Base-by-base conservation (phyloP, 1,140 invertebrate genomes). In the Elysia chlorotica region DNA sequence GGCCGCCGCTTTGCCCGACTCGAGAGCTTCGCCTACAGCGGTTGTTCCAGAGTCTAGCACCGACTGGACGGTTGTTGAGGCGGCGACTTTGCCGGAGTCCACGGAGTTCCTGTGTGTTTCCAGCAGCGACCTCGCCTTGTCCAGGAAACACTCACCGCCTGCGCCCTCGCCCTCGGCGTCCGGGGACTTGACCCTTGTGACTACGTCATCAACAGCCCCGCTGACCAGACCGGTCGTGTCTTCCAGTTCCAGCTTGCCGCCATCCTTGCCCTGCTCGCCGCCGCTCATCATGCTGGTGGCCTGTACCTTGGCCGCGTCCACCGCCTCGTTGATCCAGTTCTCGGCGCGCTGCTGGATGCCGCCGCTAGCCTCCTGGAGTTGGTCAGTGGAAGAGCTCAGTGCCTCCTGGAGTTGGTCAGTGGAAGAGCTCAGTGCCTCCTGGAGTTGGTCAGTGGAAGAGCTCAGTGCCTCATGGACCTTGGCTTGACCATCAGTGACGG, bases 31-130 rank as follows among this genome's bases (percentile, higher is more conserved):
- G 6, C 23, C 56, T 23, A 23, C 6, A 23, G 23, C 56, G 21
- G 30, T 5, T 10, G 6, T 28, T 54, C 0, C 28, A 19, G 2
- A 38, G 33, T 48, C 28, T 3, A 17, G 4, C 17, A 54, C 65
- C 30, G 23, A 5, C 5, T 35, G 3, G 2, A 14, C 37, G 0
- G 37, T 35, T 35, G 19, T 33, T 2, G 30, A 25, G 10, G 30
- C n/a, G 2, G 53, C 2, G 38, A 36, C 30, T 28, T 53, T 71
- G 25, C 1, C 31, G 21, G 30, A 56, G 19, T 71, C 69, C 1
- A 71, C 0, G 48, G 69, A 71, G 69, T 63, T 62, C 53, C 59
- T 63, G 23, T 71, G 59, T 6, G 36, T 10, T 28, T 71, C 69
- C 57, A 71, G 59, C 0, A 71, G 28, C 2, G 57, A 41, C 25